A percentile compares a stretch with the other conserved stretches of the same genome.
Conservation (phyloP, 2,888 invertebrate genomes). For the Meliscaeva auricollis region DNA sequence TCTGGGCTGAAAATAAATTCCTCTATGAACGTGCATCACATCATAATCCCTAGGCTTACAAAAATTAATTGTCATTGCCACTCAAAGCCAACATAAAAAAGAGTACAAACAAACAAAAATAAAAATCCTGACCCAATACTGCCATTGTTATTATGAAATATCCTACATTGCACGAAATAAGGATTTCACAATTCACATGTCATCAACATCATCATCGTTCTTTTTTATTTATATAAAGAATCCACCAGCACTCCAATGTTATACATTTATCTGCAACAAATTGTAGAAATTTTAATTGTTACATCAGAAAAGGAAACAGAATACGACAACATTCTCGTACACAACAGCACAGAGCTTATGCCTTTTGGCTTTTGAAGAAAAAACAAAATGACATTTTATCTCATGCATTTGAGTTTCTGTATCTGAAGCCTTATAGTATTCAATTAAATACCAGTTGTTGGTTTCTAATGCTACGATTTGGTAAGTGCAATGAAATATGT, state of each 20-base stretch:
- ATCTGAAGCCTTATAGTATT: background rate
- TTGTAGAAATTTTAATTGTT: slow-evolving; percentile 49
- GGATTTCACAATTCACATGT: slow-evolving; percentile 53
- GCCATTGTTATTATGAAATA: slow-evolving; percentile 47
- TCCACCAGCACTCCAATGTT: slow-evolving; percentile 32
- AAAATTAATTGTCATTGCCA: slow-evolving; percentile 45
- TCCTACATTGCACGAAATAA: slow-evolving; percentile 36
- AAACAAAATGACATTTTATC: slow-evolving; percentile 2
- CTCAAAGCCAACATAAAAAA: background rate
- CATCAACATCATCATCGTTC: slow-evolving; percentile 50
- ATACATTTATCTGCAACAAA: slow-evolving; percentile 36
- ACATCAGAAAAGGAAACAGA: slow-evolving; percentile 31
- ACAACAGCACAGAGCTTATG: background rate
- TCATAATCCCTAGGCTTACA: slow-evolving; percentile 47
- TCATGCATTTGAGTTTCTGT: slow-evolving; percentile 4
- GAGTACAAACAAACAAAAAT: slow-evolving; percentile 6
- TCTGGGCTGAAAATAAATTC: background rate
- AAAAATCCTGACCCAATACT: slow-evolving; percentile 60
- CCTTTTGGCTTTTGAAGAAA: slow-evolving; percentile 2
- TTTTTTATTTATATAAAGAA: slow-evolving; percentile 13
- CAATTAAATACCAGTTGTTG: background rate
- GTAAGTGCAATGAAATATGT: background rate
- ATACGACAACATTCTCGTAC: background rate
- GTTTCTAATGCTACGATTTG: too few relatives aligned
- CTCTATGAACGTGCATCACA: background rate